phyloP scores from a whole-genome alignment of 2,113 vertebrate species.

The Hoplias malabaricus region DNA sequence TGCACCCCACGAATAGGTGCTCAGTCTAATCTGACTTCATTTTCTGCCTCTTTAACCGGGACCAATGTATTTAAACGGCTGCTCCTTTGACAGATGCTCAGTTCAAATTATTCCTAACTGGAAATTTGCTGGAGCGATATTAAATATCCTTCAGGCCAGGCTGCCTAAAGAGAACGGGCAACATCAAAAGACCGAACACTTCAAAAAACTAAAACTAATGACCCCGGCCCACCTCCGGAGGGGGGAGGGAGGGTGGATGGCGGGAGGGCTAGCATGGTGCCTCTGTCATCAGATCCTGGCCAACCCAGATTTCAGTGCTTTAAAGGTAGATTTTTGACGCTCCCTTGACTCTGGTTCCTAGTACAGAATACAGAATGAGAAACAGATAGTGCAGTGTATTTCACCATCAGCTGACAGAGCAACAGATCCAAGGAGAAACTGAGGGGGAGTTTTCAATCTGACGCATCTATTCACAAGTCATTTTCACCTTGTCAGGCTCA shows the following conservation, averaged over 20 bases:
- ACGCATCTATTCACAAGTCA: conserved; percentile 42
- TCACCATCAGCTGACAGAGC: conserved; percentile 37
- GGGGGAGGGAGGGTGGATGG: conserved; percentile 16
- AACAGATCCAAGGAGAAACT: conserved; percentile 2
- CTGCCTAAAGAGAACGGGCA: conserved; percentile 73
- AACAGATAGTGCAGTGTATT: conserved; percentile 56
- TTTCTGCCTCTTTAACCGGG: conserved; percentile 81
- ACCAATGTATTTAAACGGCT: conserved; percentile 81
- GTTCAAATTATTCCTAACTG: conserved; percentile 80
- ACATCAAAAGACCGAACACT: conserved; percentile 82
- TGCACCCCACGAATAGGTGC: conserved; percentile 69
- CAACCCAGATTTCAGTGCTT: conserved; percentile 66
- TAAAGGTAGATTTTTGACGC: conserved; percentile 71
- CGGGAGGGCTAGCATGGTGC: conserved; percentile 68
- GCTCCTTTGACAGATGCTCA: conserved; percentile 78
- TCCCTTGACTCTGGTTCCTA: conserved; percentile 61
- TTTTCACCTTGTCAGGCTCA: conserved; percentile 39
- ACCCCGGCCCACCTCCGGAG: conserved; percentile 69
- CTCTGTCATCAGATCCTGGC: conserved; percentile 62
- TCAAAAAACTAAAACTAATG: conserved; percentile 80
- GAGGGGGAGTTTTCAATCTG: conserved; percentile 4
- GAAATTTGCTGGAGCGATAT: conserved; percentile 80
- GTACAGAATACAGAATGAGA: conserved; percentile 64
- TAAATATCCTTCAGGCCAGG: conserved; percentile 79
- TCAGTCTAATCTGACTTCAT: conserved; percentile 79